Percentiles rank a stretch among this genome's conserved stretches.
Evolutionary conservation across 2,113 vertebrate species (phyloP).

Genomic region (Lontra canadensis): DNA sequence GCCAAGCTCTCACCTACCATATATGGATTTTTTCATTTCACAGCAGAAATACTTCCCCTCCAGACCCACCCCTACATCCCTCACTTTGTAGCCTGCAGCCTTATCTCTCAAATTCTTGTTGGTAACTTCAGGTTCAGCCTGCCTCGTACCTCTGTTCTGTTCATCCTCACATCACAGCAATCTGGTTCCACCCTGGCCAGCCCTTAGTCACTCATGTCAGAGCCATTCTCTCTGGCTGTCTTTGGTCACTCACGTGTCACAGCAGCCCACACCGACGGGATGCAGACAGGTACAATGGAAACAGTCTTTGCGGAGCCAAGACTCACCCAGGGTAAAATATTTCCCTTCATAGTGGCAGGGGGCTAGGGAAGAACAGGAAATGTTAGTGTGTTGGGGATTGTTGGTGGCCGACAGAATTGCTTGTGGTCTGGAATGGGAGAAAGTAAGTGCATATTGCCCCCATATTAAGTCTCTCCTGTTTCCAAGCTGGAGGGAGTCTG

Average conservation of each 20-base stretch:
- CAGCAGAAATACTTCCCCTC: background rate
- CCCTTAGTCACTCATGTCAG: background rate
- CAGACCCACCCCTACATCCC: background rate
- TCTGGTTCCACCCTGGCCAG: background rate
- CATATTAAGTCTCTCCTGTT: background rate
- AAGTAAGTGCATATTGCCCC: background rate
- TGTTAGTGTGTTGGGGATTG: background rate
- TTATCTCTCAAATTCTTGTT: background rate
- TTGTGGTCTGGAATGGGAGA: background rate
- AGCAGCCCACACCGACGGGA: slow-evolving; percentile 95
- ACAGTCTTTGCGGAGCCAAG: slow-evolving; percentile 92
- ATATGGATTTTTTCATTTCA: background rate
- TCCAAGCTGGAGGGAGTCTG: background rate
- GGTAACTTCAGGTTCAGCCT: background rate
- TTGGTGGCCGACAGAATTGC: background rate
- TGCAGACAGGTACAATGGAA: slow-evolving; percentile 96
- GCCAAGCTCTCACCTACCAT: background rate
- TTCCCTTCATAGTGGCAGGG: slow-evolving; percentile 88
- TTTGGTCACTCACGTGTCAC: slow-evolving; percentile 91
- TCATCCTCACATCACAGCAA: background rate
- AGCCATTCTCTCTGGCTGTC: background rate
- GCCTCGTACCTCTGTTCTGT: background rate
- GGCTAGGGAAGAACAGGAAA: slow-evolving; percentile 82
- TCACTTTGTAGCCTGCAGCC: background rate
- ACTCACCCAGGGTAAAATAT: slow-evolving; percentile 90